These are phyloP conservation scores for Urocitellus parryii DNA, from an alignment of 2,113 vertebrate species.

Conservation along the genomic window DNA sequence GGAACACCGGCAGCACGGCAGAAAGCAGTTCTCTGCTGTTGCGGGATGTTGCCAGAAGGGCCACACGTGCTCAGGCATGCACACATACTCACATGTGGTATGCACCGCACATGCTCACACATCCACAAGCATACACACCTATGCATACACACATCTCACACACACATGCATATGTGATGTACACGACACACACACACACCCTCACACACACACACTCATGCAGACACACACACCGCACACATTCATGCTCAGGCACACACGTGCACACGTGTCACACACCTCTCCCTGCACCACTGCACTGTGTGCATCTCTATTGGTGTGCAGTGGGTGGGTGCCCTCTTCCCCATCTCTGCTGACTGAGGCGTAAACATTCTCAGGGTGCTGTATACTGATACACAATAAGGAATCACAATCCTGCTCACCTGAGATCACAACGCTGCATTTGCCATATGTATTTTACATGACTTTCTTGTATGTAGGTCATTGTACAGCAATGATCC, in stretches of 20 bases:
- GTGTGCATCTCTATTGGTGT: background rate
- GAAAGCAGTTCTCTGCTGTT: background rate
- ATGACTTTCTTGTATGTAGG: too few relatives aligned
- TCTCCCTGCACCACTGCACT: background rate
- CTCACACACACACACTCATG: background rate
- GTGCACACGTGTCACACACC: too few relatives aligned
- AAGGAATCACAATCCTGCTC: background rate
- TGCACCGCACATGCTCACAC: too few relatives aligned
- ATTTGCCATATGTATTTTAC: background rate
- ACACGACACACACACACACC: too few relatives aligned
- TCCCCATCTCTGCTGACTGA: background rate
- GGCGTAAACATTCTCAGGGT: background rate
- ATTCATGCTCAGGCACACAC: background rate
- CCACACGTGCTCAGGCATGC: accelerated
- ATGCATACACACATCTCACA: background rate
- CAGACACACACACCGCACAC: background rate
- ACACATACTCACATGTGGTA: background rate
- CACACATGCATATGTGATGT: too few relatives aligned
- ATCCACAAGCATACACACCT: background rate
- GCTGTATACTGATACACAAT: background rate
- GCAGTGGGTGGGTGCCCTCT: background rate
- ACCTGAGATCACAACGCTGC: too few relatives aligned
- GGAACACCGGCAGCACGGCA: accelerated
- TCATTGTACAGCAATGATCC: background rate
- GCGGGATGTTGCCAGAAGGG: too few relatives aligned